Evolutionary conservation across 2,113 vertebrate genomes (phyloP).

Genomic region (Syngnathoides biaculeatus): DNA sequence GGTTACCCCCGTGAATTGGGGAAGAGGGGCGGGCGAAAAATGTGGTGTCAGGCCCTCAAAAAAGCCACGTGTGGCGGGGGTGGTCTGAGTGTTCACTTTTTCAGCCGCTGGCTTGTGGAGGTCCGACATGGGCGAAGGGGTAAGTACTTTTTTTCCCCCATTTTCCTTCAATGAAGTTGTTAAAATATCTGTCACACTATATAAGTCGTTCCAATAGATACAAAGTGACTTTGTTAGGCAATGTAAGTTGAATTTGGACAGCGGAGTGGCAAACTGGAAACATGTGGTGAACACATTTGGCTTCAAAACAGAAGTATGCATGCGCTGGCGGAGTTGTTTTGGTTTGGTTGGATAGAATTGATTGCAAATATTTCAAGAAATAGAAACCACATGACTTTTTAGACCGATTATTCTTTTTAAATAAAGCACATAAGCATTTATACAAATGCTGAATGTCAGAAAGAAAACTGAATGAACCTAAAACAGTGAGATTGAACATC

Average conservation of each 20-base stretch:
- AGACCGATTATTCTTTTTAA: background rate
- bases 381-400: background rate
- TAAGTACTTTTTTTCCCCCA: constrained; percentile 52
- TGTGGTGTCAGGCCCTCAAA: constrained; percentile 58
- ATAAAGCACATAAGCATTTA: background rate
- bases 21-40: too few species aligned
- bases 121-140: constrained; percentile 71
- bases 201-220: too few species aligned
- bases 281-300: background rate
- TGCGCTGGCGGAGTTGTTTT: background rate
- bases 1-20: constrained; percentile 45
- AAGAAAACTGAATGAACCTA: too few species aligned
- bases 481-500: too few species aligned
- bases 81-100: constrained; percentile 24
- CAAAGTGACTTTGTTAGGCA: background rate
- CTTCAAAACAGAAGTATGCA: background rate
- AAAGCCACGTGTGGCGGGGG: constrained; percentile 53
- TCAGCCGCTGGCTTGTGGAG: constrained; percentile 34
- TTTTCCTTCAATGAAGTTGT: background rate
- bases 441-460: too few species aligned
- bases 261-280: background rate
- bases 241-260: background rate
- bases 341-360: background rate
- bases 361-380: background rate
- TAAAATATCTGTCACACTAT: background rate